A percentile compares a stretch with the other conserved stretches of the same genome.
phyloP scores from a whole-genome alignment of 2,113 vertebrate species.

The Sciurus niger region DNA sequence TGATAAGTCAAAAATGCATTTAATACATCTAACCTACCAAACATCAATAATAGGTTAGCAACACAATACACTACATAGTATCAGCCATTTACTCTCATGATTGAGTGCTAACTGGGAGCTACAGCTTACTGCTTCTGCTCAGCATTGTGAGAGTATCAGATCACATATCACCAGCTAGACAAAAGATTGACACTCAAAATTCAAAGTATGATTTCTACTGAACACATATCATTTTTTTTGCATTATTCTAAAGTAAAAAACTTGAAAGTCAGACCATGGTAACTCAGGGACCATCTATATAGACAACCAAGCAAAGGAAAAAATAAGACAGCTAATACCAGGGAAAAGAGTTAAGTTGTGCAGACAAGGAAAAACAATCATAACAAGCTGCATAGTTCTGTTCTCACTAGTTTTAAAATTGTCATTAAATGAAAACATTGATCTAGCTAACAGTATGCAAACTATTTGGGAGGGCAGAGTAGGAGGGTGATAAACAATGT shows the following conservation, averaged over 20 bases:
- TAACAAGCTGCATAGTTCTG: background rate
- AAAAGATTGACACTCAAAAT: background rate
- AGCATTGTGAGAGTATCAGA: background rate
- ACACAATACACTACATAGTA: background rate
- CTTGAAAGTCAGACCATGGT: background rate
- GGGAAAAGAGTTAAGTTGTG: background rate
- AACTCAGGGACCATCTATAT: background rate
- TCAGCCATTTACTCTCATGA: background rate
- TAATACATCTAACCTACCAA: background rate
- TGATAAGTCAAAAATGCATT: background rate
- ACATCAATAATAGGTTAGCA: background rate
- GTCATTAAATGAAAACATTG: background rate
- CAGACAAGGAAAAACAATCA: conserved; percentile 19
- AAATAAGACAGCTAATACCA: background rate
- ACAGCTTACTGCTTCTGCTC: background rate
- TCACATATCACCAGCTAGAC: background rate
- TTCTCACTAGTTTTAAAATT: conserved; percentile 8
- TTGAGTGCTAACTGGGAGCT: background rate
- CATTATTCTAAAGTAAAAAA: background rate
- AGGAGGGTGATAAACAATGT: background rate
- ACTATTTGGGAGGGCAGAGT: background rate
- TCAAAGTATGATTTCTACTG: background rate
- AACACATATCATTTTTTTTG: background rate
- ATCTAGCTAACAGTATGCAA: background rate
- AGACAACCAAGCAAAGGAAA: background rate